Conservation (phyloP, 2,797 vertebrate genomes). For the Sebastes vulpes region DNA sequence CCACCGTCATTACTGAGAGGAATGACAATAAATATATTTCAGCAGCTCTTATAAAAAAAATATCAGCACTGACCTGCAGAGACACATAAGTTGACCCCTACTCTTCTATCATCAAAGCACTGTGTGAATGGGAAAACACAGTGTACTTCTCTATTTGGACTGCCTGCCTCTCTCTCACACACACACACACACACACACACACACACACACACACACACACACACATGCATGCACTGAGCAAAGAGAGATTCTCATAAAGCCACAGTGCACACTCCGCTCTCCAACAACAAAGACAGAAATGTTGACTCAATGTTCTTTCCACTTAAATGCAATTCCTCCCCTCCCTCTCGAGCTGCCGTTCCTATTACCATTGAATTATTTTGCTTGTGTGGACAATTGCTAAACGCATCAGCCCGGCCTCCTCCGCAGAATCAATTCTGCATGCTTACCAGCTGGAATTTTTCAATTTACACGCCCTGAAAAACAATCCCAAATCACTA, state of each 20-base stretch:
- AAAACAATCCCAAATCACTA: conserved; percentile 79
- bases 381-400: conserved; percentile 62
- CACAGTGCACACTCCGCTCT: conserved; percentile 16
- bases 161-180: background rate
- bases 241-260: conserved; percentile 24
- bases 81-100: background rate
- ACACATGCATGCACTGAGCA: background rate
- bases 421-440: conserved; percentile 66
- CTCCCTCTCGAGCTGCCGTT: conserved; percentile 32
- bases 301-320: conserved; percentile 69
- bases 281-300: conserved; percentile 50
- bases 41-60: background rate
- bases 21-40: background rate
- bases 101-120: background rate
- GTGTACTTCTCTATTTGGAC: background rate
- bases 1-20: background rate
- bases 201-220: background rate
- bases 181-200: background rate
- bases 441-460: conserved; percentile 66
- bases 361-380: conserved; percentile 62
- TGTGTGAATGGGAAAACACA: conserved; percentile 10
- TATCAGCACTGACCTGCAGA: background rate
- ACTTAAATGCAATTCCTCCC: conserved; percentile 51
- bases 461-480: conserved; percentile 77
- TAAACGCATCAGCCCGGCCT: conserved; percentile 52